Evolutionary conservation across 2,888 invertebrate species (phyloP), one percentile per base, ranked within the genome.

Genomic region (Pharmacophagus antenor): DNA sequence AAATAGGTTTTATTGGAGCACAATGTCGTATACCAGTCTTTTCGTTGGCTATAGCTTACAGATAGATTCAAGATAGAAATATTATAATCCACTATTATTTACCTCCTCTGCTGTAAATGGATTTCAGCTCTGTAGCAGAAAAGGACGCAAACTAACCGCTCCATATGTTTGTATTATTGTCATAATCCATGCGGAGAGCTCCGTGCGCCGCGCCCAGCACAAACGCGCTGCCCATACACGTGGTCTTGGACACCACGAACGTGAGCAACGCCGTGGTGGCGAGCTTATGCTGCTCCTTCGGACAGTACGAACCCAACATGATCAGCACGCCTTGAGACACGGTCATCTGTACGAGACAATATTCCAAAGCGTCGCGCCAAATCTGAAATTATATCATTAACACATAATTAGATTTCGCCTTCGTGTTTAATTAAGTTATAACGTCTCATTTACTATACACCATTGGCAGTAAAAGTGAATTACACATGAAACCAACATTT

Each of bases 351-450:
- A 91, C 58, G 0, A 91, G 70, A 0, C 85, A 70, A 63, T 84
- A 89, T 65, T 90, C 89, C 21, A 86, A 67, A 1, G 91, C 90
- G 47, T 85, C 80, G 0, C 83, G 81, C 90, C 90, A 91, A 44
- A 91, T 79, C 88, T 90, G 70, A 71, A 48, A 31, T 44, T 44
- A 41, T 44, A 5, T n/a, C n/a, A n/a, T n/a, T n/a, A n/a, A n/a
- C n/a, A n/a, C n/a, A n/a, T n/a, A n/a, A n/a, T n/a, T n/a, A n/a
- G n/a, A n/a, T n/a, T n/a, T n/a, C n/a, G n/a, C n/a, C n/a, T n/a
- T n/a, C n/a, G n/a, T n/a, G n/a, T n/a, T n/a, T n/a, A n/a, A n/a
- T n/a, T n/a, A n/a, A n/a, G n/a, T n/a, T n/a, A n/a, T n/a, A n/a
- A n/a, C n/a, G n/a, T n/a, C n/a, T n/a, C n/a, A n/a, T n/a, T n/a